These are phyloP conservation scores for Hippopotamus amphibius DNA, from an alignment of 2,113 vertebrate species.

Conservation along the genomic window DNA sequence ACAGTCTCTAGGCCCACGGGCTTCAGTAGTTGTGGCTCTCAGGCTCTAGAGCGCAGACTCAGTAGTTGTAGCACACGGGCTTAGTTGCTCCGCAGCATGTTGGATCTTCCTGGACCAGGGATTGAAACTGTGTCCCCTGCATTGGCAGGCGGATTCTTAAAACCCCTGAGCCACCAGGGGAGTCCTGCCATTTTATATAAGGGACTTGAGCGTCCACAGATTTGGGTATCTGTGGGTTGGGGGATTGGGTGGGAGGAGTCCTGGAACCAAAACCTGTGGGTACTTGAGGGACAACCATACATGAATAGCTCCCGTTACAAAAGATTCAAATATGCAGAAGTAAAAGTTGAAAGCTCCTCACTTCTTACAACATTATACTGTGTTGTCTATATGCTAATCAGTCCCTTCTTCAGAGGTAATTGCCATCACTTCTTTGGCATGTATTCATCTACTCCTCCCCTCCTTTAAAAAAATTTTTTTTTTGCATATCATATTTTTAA, in stretches of 20 bases:
- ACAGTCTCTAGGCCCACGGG: no score
- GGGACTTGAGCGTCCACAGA: background rate
- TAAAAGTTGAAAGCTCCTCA: background rate
- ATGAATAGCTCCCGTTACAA: background rate
- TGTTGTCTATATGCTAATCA: background rate
- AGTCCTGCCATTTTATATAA: background rate
- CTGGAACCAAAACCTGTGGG: background rate
- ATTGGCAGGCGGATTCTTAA: no score
- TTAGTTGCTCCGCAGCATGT: no score
- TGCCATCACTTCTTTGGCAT: background rate
- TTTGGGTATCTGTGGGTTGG: background rate
- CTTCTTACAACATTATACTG: background rate
- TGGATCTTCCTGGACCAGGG: no score
- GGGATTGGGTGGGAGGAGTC: background rate
- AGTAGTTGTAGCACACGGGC: no score
- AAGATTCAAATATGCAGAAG: background rate
- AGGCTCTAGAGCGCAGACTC: no score
- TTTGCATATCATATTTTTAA: background rate
- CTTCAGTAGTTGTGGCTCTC: no score
- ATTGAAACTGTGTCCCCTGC: no score
- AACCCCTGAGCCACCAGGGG: no score
- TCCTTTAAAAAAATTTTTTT: background rate
- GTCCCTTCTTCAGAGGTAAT: background rate
- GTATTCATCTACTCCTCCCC: background rate
- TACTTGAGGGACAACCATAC: background rate